Evolutionary conservation across 1,140 invertebrate species (phyloP).

Genomic region (Periplaneta americana): DNA sequence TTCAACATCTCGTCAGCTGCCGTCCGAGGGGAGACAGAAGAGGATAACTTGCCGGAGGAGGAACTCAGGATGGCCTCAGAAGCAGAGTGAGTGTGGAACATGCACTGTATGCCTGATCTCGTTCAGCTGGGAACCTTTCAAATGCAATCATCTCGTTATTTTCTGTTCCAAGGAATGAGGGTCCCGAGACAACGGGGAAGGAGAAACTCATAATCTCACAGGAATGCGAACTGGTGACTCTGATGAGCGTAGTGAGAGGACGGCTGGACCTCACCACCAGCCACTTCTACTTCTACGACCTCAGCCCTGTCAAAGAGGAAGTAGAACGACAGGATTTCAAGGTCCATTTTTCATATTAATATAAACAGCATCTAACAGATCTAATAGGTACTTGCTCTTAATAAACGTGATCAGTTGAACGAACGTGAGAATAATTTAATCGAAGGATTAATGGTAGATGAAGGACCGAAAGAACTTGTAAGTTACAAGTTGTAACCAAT

Average conservation of each 20-base stretch:
- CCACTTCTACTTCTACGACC: constrained; percentile 56
- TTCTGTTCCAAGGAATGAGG: neutral
- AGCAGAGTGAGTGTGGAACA: constrained; percentile 25
- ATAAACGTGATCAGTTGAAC: neutral
- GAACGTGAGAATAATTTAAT: too few species aligned
- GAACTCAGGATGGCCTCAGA: constrained; percentile 26
- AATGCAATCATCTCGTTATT: neutral
- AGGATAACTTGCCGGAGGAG: constrained; percentile 28
- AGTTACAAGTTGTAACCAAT: too few species aligned
- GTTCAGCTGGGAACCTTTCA: neutral
- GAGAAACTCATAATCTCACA: constrained; percentile 55
- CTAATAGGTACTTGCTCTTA: too few species aligned
- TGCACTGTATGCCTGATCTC: neutral
- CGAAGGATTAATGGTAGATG: too few species aligned
- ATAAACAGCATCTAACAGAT: neutral
- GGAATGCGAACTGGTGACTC: constrained; percentile 57
- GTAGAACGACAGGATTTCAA: constrained; percentile 44
- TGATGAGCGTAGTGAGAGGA: constrained; percentile 57
- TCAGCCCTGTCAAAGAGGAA: constrained; percentile 50
- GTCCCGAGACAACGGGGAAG: neutral
- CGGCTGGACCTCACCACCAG: constrained; percentile 58
- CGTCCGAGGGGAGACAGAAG: constrained; percentile 21
- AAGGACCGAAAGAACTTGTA: too few species aligned
- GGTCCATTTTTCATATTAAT: constrained; percentile 27
- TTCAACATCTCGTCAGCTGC: constrained; percentile 24